phyloP scores from a whole-genome alignment of 2,113 vertebrate genomes.

The Vulpes vulpes region DNA sequence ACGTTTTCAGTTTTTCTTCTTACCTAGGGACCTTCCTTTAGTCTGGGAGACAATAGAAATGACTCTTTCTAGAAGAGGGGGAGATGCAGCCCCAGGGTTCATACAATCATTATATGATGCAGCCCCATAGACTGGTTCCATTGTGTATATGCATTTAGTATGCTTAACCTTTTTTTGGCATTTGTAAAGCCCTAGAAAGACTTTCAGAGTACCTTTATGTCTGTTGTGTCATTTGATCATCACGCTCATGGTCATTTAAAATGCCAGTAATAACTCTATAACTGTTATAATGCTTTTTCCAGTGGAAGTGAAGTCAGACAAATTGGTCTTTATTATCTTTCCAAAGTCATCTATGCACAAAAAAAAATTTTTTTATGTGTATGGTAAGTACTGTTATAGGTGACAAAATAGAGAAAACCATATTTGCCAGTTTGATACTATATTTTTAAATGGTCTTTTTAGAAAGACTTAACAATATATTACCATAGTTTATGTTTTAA shows the following conservation, averaged over 20 bases:
- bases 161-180: not conserved
- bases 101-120: not conserved
- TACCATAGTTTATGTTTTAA: not conserved
- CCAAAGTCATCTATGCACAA: not conserved
- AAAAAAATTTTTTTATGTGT: not conserved
- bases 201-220: not conserved
- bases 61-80: not conserved
- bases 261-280: not conserved
- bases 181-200: not conserved
- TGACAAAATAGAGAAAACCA: not conserved
- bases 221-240: not conserved
- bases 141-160: not conserved
- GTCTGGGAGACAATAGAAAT: not conserved
- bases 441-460: slow-evolving; percentile 44
- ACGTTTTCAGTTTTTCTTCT: not conserved
- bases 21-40: not conserved
- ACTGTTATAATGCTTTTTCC: not conserved
- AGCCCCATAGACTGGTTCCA: not conserved
- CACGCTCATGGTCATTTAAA: not conserved
- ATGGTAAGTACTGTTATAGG: not conserved
- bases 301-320: not conserved
- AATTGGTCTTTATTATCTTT: not conserved
- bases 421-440: not conserved
- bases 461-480: not conserved
- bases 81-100: not conserved